Conservation (phyloP, 2,888 invertebrate species). For the Amphipyra tragopoginis region DNA sequence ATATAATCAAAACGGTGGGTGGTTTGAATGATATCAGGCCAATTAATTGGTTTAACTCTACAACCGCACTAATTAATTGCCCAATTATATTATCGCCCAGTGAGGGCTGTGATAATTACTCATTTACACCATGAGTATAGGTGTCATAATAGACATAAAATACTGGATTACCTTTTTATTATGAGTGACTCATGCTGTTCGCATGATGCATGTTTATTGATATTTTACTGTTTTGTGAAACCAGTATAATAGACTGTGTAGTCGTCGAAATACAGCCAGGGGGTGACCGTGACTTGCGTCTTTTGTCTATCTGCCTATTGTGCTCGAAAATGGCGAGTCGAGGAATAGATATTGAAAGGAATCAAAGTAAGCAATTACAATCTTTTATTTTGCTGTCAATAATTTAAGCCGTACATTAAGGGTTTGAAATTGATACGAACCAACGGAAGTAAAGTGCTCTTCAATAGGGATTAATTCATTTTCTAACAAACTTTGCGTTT, state of each 20-base stretch:
- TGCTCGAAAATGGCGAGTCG: constrained; percentile 23
- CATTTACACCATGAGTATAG: constrained; percentile 10
- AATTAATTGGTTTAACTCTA: constrained; percentile 42
- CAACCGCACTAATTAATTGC: constrained; percentile 45
- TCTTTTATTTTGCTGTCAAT: constrained; percentile 12
- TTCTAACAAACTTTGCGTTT: too few relatives aligned
- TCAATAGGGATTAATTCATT: too few relatives aligned
- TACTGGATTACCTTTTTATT: constrained; percentile 1
- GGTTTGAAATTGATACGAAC: constrained; percentile 8
- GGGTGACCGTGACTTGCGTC: constrained; percentile 23
- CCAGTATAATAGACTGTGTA: constrained; percentile 5
- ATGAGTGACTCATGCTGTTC: not conserved
- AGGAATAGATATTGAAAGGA: constrained; percentile 30
- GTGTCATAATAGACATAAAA: constrained; percentile 2
- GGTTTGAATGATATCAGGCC: constrained; percentile 28
- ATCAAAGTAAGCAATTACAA: constrained; percentile 31
- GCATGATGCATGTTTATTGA: not conserved
- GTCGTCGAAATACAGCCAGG: not conserved
- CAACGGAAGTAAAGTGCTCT: too few relatives aligned
- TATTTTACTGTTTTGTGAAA: not conserved
- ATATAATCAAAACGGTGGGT: constrained; percentile 35
- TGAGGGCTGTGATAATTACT: constrained; percentile 18
- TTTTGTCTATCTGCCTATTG: constrained; percentile 42
- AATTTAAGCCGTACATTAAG: too few relatives aligned
- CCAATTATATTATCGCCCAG: constrained; percentile 25